These are phyloP conservation scores for Butorides virescens DNA, from an alignment of 2,113 vertebrate genomes.

Conservation along the genomic window DNA sequence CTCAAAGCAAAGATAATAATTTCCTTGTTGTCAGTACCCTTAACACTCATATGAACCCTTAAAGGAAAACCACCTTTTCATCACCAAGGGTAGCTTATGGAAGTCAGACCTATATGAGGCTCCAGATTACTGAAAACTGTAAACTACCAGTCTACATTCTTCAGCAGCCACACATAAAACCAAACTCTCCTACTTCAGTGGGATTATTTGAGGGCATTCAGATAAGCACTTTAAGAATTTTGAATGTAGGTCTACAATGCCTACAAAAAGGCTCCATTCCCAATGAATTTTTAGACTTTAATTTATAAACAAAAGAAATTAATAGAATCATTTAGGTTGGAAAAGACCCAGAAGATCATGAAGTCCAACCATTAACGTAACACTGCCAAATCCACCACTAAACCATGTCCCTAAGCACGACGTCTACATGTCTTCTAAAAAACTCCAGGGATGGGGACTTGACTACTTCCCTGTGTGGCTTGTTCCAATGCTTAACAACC, in stretches of 20 bases:
- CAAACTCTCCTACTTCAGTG: background rate
- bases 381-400: background rate
- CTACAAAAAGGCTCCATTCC: background rate
- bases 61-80: background rate
- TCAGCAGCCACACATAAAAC: background rate
- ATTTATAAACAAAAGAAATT: background rate
- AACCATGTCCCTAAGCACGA: background rate
- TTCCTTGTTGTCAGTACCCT: background rate
- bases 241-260: background rate
- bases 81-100: background rate
- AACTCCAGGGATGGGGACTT: too few relatives aligned
- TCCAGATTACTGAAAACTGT: background rate
- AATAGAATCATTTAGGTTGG: background rate
- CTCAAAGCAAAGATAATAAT: constrained; percentile 44
- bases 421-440: too few relatives aligned
- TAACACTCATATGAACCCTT: background rate
- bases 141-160: background rate
- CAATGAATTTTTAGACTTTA: background rate
- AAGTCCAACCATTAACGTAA: background rate
- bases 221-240: background rate
- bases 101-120: background rate
- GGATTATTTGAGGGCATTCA: background rate
- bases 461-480: too few relatives aligned
- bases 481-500: too few relatives aligned
- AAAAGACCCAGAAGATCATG: background rate